A percentile compares a stretch with the other conserved stretches of the same genome.
These are phyloP conservation scores for Drosophila neonasuta DNA, from an alignment of 2,888 invertebrate species.

Conservation along the genomic window DNA sequence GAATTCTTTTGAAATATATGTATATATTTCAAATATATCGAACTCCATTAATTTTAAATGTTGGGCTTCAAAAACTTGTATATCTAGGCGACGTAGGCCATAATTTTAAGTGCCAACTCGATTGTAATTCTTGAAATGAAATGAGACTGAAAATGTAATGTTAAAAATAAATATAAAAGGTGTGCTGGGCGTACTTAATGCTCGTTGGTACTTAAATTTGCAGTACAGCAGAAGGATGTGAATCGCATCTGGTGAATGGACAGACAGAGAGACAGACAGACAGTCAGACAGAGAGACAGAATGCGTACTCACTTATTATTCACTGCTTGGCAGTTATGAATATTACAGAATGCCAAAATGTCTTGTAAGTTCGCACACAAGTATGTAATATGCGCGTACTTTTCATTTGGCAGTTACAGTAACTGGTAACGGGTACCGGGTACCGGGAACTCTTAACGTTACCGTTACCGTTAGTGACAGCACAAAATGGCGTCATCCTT, in stretches of 20 bases:
- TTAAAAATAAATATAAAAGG: conserved; percentile 28
- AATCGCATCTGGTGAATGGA: conserved; percentile 18
- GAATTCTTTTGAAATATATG: too few relatives aligned
- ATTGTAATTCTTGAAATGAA: conserved; percentile 1
- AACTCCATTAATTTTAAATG: too few relatives aligned
- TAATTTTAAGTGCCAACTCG: too few relatives aligned
- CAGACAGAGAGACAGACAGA: background rate
- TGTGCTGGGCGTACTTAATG: conserved; percentile 15
- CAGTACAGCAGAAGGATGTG: conserved; percentile 11
- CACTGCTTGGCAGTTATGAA: conserved; percentile 65
- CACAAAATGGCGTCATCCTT: conserved; percentile 45
- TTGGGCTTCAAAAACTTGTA: too few relatives aligned
- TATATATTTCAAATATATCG: too few relatives aligned
- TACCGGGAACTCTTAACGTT: conserved; percentile 16
- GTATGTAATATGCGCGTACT: conserved; percentile 69
- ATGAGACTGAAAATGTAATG: conserved; percentile 6
- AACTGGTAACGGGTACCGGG: conserved; percentile 16
- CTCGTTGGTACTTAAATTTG: conserved; percentile 24
- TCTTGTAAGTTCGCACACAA: conserved; percentile 70
- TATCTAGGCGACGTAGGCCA: too few relatives aligned
- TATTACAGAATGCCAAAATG: conserved; percentile 72
- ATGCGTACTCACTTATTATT: conserved; percentile 44
- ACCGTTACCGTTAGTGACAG: conserved; percentile 68
- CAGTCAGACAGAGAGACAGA: background rate
- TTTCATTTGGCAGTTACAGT: conserved; percentile 64